phyloP scores from a whole-genome alignment of 2,113 vertebrate species.

The Himantopus leucocephalus region DNA sequence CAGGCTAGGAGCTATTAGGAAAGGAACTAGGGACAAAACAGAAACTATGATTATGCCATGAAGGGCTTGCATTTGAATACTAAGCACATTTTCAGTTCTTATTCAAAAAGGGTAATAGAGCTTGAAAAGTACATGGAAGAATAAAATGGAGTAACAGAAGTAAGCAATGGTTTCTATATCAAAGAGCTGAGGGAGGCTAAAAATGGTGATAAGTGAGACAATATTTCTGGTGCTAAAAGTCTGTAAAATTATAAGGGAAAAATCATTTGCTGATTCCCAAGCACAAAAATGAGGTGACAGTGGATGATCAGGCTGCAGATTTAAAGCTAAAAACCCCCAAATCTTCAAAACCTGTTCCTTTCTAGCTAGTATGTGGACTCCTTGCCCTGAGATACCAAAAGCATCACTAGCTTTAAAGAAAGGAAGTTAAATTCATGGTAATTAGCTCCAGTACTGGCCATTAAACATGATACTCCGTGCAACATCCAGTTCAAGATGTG shows the following conservation, averaged over 20 bases:
- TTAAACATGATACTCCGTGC: not conserved
- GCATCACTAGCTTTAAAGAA: not conserved
- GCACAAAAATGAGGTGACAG: not conserved
- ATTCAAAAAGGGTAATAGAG: not conserved
- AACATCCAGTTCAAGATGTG: not conserved
- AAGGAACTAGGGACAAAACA: not conserved
- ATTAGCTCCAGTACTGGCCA: not conserved
- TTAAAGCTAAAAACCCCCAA: not conserved
- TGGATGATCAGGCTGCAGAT: not conserved
- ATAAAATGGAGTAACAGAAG: not conserved
- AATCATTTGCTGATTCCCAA: not conserved
- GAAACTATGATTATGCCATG: no score
- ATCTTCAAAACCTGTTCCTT: not conserved
- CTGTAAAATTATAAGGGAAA: not conserved
- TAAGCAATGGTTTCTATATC: not conserved
- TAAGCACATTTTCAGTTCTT: not conserved
- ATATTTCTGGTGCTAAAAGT: not conserved
- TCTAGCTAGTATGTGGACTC: not conserved
- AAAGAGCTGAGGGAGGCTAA: not conserved
- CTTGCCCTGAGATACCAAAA: not conserved
- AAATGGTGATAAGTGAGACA: not conserved
- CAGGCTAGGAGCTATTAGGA: not conserved
- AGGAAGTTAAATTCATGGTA: not conserved
- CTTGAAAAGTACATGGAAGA: not conserved
- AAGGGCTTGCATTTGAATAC: not conserved